Base-by-base conservation (phyloP, 1,140 invertebrate genomes). In the Leptopilina boulardi region DNA sequence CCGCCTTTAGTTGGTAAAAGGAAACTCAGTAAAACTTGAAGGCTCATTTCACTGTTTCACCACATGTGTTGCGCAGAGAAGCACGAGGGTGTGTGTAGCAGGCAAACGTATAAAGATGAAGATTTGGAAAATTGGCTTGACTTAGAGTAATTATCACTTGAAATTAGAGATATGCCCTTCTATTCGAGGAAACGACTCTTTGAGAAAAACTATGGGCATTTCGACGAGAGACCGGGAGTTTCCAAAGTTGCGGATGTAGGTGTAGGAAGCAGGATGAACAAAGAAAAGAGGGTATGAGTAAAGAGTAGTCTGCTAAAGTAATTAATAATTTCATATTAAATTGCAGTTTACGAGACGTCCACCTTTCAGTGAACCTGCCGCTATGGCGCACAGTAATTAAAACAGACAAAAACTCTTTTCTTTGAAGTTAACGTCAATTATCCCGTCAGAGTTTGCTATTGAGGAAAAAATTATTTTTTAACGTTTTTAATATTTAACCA, bases 301-400 rank as follows among this genome's bases (percentile, higher is more conserved):
- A 66, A n/a, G 59, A 66, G 23, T 66, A 66, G 13, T 66, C 59
- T 66, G 59, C 59, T 66, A 30, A 66, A 66, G 59, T 66, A 66
- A 66, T 66, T 66, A 66, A 66, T 66, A 66, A 66, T 26, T 66
- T 66, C 59, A 66, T 66, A 66, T 66, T 66, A 66, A 66, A 66
- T 34, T 66, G 23, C 59, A 66, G 59, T 66, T 66, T 66, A 66
- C 59, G 59, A 66, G 59, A 66, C 59, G 59, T 66, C 59, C 21
- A 30, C 11, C 23, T 30, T 34, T 26, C 59, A 34, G 59, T n/a
- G 26, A 30, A 66, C 21, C 26, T 6, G 26, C 5, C 11, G n/a
- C 23, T 66, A 66, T 8, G 26, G 13, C 13, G 23, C 15, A 26
- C 23, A 66, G 59, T 66, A 66, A 66, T 66, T 66, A 66, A 26